Percentiles rank a stretch among this genome's conserved stretches.
phyloP scores from a whole-genome alignment of 2,888 invertebrate species.

The Tenthredo distinguenda region DNA sequence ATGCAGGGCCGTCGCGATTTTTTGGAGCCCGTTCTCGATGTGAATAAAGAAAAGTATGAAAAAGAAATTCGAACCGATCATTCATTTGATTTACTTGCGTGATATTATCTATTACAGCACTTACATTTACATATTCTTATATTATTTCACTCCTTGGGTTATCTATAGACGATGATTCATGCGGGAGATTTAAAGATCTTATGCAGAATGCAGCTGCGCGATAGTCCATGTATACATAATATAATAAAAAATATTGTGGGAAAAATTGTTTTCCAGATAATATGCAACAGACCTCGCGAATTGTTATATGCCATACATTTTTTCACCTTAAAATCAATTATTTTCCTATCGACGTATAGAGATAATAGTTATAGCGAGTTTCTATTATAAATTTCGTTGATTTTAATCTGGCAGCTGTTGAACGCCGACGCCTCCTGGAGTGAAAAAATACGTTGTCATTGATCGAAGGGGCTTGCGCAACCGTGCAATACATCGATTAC shows the following conservation, averaged over 20 bases:
- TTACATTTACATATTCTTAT: not conserved
- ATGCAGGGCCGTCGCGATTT: constrained; percentile 46
- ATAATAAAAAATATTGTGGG: constrained; percentile 2
- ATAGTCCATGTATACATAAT: not conserved
- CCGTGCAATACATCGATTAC: constrained; percentile 50
- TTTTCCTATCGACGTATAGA: not conserved
- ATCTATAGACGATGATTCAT: not conserved
- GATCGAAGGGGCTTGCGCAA: constrained; percentile 50
- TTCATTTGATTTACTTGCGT: not conserved
- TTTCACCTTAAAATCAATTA: not conserved
- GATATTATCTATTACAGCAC: not conserved
- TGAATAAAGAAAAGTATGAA: not conserved
- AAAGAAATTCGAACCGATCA: not conserved
- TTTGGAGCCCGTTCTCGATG: not conserved
- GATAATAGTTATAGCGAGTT: not conserved
- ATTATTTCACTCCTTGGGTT: not conserved
- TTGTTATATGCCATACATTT: not conserved
- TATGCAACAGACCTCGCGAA: not conserved
- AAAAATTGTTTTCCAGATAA: constrained; percentile 2
- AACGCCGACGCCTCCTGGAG: constrained; percentile 12
- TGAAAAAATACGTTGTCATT: constrained; percentile 16
- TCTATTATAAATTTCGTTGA: constrained; percentile 9
- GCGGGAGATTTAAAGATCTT: not conserved
- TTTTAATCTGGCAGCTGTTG: not conserved
- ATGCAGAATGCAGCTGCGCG: constrained; percentile 7